Evolutionary conservation across 1,140 invertebrate genomes (phyloP), one percentile per base, ranked within the genome.

Genomic region (Drosophila lacertosa): DNA sequence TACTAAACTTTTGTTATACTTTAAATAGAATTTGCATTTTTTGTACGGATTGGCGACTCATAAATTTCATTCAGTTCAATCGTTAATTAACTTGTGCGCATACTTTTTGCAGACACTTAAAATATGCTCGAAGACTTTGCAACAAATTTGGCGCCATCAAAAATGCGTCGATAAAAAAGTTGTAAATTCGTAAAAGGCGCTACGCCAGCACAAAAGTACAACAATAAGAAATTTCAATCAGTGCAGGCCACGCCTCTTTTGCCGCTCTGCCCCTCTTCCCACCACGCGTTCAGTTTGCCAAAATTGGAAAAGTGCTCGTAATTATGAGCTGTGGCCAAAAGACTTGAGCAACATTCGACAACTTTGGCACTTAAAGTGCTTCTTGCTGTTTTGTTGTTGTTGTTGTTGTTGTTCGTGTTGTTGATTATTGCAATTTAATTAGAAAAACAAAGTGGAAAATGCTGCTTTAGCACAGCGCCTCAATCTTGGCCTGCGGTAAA

Each of bases 361-460:
- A 72, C 62, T 76, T 73, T 76, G 74, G 54, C 65, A 86, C 76
- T 86, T 86, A 64, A 70, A 86, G 81, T 86, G 81, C 81, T 84
- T 86, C 81, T 33, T 22, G 7, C 42, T 22, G 5, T 11, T 16
- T 4, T 13, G 18, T 2, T 13, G 22, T 6, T 9, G 0, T 10
- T 45, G 6, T 15, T 54, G 7, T 26, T 47, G 10, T 22, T 57
- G 22, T 26, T 42, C 10, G 26, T 58, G 51, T 45, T 20, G 50
- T 53, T 59, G 37, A 45, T 62, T 74, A 81, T 77, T 84, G 81
- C 81, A 86, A 84, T 84, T 84, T 84, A 84, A 84, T 84, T 84
- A 84, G 76, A 70, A 72, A 68, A 77, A 86, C 73, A 86, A 86
- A 84, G 73, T 84, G 81, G 68, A 80, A 69, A 62, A 67, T 84